Conservation (phyloP, 1,140 invertebrate species). For the Macrosteles quadrilineatus region DNA sequence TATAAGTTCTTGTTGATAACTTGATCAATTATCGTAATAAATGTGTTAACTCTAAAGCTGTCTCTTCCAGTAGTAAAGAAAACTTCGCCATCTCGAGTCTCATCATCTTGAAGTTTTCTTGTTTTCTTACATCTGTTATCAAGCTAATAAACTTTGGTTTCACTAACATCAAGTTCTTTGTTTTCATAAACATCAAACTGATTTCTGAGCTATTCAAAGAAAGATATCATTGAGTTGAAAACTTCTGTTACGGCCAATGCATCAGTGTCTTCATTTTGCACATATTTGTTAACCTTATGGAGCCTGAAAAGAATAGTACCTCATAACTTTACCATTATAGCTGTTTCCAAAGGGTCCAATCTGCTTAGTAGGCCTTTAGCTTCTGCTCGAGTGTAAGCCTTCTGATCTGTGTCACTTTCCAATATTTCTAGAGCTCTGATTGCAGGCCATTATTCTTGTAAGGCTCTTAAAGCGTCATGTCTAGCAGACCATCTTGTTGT, state of each 20-base stretch:
- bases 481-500: constrained; percentile 36
- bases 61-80: constrained; percentile 2
- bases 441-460: constrained; percentile 31
- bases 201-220: constrained; percentile 28
- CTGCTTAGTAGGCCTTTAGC: constrained; percentile 29
- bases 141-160: constrained; percentile 12
- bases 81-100: background rate
- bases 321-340: constrained; percentile 29
- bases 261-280: constrained; percentile 20
- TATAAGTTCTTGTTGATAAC: background rate
- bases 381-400: constrained; percentile 33
- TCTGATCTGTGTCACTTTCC: constrained; percentile 34
- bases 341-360: constrained; percentile 34
- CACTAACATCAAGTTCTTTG: constrained; percentile 27
- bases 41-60: constrained; percentile 15
- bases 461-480: constrained; percentile 30
- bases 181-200: constrained; percentile 29
- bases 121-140: background rate
- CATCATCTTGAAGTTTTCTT: constrained; percentile 9
- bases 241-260: background rate
- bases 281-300: constrained; percentile 17
- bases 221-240: constrained; percentile 19
- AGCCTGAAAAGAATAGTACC: constrained; percentile 22
- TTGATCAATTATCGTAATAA: background rate
- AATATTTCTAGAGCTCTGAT: constrained; percentile 29